Conservation (phyloP, 2,888 invertebrate genomes). For the Cryptus viduatorius region DNA sequence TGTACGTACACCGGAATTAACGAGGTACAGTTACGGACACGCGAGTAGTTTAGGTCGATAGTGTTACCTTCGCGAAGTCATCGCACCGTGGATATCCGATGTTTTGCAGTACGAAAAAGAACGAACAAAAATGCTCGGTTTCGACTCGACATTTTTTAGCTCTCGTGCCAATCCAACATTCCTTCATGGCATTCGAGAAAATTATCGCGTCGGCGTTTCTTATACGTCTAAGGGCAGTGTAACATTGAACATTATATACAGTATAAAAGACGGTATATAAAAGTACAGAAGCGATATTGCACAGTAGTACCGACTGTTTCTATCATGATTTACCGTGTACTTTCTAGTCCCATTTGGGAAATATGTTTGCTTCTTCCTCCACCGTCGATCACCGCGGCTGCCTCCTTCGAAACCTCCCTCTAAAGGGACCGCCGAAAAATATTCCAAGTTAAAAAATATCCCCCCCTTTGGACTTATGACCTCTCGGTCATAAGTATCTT, state of each 20-base stretch:
- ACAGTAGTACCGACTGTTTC: conserved; percentile 53
- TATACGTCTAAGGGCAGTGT: background rate
- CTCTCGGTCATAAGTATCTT: too few species aligned
- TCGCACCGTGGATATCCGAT: background rate
- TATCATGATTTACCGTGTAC: conserved; percentile 48
- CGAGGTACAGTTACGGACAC: conserved; percentile 47
- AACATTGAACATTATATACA: too few species aligned
- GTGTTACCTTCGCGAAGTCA: conserved; percentile 12
- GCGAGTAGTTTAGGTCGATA: conserved; percentile 26
- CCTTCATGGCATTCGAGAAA: conserved; percentile 19
- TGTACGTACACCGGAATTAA: conserved; percentile 33
- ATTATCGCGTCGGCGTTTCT: conserved; percentile 22
- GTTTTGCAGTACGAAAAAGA: background rate
- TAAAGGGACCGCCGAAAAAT: too few species aligned
- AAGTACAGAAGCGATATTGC: conserved; percentile 23
- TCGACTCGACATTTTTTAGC: background rate
- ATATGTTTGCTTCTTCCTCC: too few species aligned
- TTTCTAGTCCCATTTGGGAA: too few species aligned
- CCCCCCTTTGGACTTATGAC: too few species aligned
- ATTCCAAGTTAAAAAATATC: too few species aligned
- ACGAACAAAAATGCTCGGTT: conserved; percentile 1
- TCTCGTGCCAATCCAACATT: background rate
- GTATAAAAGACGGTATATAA: conserved; percentile 1
- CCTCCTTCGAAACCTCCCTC: too few species aligned
- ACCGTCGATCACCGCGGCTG: too few species aligned